phyloP scores from a whole-genome alignment of 1,140 invertebrate species.

The Druon quercuslanigerum region DNA sequence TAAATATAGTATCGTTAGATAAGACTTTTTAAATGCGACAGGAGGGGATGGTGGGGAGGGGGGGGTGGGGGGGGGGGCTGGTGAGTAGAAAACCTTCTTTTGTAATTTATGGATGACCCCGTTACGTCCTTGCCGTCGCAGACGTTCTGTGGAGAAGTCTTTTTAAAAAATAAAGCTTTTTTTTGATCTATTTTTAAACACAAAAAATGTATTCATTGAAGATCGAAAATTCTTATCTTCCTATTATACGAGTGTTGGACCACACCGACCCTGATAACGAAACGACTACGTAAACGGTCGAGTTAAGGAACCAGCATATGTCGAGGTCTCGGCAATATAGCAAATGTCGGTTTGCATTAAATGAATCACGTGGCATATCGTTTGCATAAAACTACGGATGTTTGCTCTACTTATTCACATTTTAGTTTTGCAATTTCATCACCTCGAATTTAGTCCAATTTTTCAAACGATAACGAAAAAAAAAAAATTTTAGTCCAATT shows the following conservation, averaged over 20 bases:
- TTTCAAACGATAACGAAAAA: neutral
- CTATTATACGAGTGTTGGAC: neutral
- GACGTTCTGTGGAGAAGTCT: too few relatives aligned
- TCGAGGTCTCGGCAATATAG: slow-evolving; percentile 6
- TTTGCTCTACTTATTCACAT: slow-evolving; percentile 3
- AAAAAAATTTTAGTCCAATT: too few relatives aligned
- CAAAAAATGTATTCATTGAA: neutral
- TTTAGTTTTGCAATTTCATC: neutral
- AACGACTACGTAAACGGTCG: slow-evolving; percentile 15
- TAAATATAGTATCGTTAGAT: too few relatives aligned
- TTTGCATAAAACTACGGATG: slow-evolving; percentile 26
- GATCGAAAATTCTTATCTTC: slow-evolving; percentile 1
- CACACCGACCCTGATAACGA: slow-evolving; percentile 13
- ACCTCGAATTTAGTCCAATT: neutral
- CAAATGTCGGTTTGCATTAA: slow-evolving; percentile 24
- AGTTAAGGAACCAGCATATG: slow-evolving; percentile 11
- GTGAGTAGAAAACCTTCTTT: too few relatives aligned
- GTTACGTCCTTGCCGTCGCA: too few relatives aligned
- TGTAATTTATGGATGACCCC: too few relatives aligned
- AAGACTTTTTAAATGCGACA: too few relatives aligned
- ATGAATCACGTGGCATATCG: slow-evolving; percentile 27
- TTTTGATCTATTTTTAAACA: neutral
- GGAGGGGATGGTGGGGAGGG: too few relatives aligned
- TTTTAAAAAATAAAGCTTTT: too few relatives aligned
- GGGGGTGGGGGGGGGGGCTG: too few relatives aligned